A percentile compares a stretch with the other conserved stretches of the same genome.
phyloP scores from a whole-genome alignment of 1,140 invertebrate species.

The Achatina immaculata region DNA sequence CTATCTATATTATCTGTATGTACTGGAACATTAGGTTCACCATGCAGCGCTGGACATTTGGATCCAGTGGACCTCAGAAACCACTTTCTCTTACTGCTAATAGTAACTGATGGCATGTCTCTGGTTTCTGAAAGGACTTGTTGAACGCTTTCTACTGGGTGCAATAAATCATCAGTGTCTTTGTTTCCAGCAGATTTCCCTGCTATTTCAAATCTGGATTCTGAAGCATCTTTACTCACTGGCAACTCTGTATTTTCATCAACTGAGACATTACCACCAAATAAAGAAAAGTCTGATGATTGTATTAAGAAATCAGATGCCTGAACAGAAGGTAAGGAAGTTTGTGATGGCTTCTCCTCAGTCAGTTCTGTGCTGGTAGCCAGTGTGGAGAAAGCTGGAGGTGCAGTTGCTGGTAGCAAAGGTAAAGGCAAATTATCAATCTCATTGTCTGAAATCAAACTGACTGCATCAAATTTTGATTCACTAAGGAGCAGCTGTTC shows the following conservation, averaged over 20 bases:
- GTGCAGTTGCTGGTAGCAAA: too few relatives aligned
- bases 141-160: neutral
- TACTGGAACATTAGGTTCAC: neutral
- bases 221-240: neutral
- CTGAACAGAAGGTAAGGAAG: neutral
- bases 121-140: neutral
- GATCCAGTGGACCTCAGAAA: slow-evolving; percentile 3
- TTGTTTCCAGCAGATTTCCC: neutral
- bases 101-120: neutral
- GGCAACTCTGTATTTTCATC: neutral
- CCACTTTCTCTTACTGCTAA: slow-evolving; percentile 17
- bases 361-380: neutral
- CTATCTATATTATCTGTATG: neutral
- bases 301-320: neutral
- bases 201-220: neutral
- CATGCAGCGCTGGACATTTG: neutral
- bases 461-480: neutral
- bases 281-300: slow-evolving; percentile 3
- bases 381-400: neutral
- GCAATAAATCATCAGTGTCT: neutral
- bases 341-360: neutral
- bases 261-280: neutral
- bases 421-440: too few relatives aligned
- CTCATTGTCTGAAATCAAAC: neutral
- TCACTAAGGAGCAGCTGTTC: neutral